Evolutionary conservation across 2,113 vertebrate species (phyloP).

Genomic region (Catharus bicknelli): DNA sequence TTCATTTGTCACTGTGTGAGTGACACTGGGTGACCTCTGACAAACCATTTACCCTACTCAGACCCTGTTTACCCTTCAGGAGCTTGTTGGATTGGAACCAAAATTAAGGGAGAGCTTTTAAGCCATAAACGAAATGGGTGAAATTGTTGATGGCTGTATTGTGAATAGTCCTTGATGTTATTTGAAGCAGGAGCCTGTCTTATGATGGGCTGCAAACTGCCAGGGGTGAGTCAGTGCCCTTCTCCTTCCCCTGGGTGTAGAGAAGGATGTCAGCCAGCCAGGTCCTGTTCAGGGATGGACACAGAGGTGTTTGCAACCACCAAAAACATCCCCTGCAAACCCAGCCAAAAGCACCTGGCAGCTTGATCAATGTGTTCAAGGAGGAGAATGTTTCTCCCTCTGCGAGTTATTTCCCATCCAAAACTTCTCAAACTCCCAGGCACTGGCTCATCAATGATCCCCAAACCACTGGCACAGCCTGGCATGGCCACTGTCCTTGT

Average conservation of each 20-base stretch:
- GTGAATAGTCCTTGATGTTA: background rate
- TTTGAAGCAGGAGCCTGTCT: background rate
- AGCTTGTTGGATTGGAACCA: background rate
- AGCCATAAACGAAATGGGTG: fast-evolving
- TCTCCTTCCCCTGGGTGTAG: background rate
- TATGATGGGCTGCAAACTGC: background rate
- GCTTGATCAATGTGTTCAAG: fast-evolving
- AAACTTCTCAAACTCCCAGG: background rate
- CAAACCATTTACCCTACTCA: background rate
- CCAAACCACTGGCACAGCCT: fast-evolving
- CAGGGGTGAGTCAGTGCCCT: background rate
- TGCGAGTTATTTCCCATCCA: background rate
- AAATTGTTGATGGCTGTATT: background rate
- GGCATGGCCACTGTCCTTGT: fast-evolving
- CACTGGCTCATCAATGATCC: background rate
- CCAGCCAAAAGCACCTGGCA: background rate
- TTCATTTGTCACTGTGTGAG: background rate
- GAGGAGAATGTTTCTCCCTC: background rate
- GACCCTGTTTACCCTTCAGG: background rate
- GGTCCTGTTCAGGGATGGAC: fast-evolving
- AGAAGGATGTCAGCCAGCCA: background rate
- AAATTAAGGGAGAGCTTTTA: background rate
- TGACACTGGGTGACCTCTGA: background rate
- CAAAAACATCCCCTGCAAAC: background rate
- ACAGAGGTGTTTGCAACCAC: background rate